These are phyloP conservation scores for Falco novaeseelandiae DNA, from an alignment of 2,797 vertebrate species.

Conservation along the genomic window DNA sequence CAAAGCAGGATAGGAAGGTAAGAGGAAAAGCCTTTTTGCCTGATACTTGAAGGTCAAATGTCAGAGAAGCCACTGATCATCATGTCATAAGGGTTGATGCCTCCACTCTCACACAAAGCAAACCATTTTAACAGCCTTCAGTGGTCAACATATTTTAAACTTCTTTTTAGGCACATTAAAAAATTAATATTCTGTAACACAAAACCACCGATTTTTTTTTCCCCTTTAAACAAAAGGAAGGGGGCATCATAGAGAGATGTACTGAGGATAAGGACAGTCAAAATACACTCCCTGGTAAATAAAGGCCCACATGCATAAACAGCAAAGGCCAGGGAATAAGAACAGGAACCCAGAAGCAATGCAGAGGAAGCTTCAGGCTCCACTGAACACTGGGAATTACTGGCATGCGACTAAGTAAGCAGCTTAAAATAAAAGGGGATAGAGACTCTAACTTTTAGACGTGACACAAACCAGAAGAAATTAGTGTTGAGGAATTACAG, in stretches of 20 bases:
- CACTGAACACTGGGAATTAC: neutral
- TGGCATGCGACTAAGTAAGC: neutral
- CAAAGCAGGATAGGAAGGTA: neutral
- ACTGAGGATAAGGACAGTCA: neutral
- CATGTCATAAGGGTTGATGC: neutral
- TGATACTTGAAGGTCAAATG: neutral
- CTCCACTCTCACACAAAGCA: neutral
- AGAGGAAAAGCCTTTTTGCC: neutral
- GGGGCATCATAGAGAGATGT: neutral
- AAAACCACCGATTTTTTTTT: neutral
- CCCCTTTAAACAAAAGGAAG: neutral
- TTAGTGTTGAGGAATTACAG: neutral
- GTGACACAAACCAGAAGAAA: neutral
- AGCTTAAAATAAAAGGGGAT: neutral
- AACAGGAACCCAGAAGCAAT: neutral
- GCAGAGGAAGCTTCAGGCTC: neutral
- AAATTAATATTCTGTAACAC: neutral
- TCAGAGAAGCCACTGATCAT: neutral
- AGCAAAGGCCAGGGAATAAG: neutral
- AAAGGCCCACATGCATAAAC: neutral
- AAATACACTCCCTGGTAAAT: neutral
- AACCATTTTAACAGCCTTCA: neutral
- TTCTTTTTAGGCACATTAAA: neutral
- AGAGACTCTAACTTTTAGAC: neutral
- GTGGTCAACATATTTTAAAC: neutral